phyloP scores from a whole-genome alignment of 2,113 vertebrate species.

The Catharus bicknelli region DNA sequence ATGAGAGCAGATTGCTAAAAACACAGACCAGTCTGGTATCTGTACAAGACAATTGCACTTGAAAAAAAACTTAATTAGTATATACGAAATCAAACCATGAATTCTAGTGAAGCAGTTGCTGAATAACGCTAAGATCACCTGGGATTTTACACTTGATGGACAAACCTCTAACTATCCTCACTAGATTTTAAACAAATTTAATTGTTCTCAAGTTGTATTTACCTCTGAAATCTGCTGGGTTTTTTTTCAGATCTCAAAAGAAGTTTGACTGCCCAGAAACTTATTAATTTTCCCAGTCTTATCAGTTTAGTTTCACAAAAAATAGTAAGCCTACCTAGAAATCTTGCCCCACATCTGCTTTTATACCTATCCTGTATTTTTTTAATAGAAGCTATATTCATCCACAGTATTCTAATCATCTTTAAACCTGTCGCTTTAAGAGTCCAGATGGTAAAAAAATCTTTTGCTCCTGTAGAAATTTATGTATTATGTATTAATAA shows the following conservation, averaged over 20 bases:
- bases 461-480: background rate
- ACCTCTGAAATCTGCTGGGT: background rate
- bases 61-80: background rate
- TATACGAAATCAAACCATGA: background rate
- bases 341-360: background rate
- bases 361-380: background rate
- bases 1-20: background rate
- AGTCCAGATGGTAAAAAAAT: background rate
- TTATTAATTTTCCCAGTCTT: background rate
- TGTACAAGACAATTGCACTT: background rate
- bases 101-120: background rate
- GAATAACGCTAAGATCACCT: background rate
- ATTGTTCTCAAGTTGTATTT: background rate
- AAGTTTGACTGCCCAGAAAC: background rate
- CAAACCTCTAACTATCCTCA: background rate
- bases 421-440: background rate
- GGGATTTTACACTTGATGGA: background rate
- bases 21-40: background rate
- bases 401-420: background rate
- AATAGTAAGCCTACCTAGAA: background rate
- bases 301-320: background rate
- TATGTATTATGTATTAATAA: conserved; percentile 26
- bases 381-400: background rate
- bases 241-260: background rate
- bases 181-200: background rate